These are phyloP conservation scores for Pterophyllum scalare DNA, from an alignment of 2,113 vertebrate species.

Conservation along the genomic window DNA sequence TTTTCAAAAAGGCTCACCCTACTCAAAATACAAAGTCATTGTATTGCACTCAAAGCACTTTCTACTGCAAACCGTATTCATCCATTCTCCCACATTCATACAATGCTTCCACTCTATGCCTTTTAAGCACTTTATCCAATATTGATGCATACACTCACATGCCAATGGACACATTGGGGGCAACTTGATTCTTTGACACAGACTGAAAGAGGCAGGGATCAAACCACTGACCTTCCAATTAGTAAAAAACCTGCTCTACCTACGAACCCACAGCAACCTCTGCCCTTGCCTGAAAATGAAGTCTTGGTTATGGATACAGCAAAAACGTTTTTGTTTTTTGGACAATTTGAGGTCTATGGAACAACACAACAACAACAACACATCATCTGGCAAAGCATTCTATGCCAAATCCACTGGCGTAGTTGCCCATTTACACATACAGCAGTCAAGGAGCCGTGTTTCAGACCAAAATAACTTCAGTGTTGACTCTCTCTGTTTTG, in stretches of 20 bases:
- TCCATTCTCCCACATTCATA: background rate
- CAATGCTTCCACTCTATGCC: background rate
- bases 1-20: background rate
- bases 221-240: background rate
- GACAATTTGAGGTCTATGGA: background rate
- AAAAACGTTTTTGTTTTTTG: background rate
- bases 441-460: background rate
- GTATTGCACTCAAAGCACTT: background rate
- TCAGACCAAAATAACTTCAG: background rate
- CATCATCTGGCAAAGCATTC: background rate
- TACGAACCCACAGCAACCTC: background rate
- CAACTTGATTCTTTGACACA: background rate
- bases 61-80: background rate
- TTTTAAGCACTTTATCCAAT: background rate
- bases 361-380: too few relatives aligned
- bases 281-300: background rate
- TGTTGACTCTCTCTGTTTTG: background rate
- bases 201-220: background rate
- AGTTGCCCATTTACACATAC: background rate
- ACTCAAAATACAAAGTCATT: background rate
- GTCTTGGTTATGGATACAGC: background rate
- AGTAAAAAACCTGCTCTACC: background rate
- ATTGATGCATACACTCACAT: background rate
- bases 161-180: background rate
- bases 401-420: background rate